These are phyloP conservation scores for Trichogramma evanescens DNA, from an alignment of 2,888 invertebrate species.

Conservation along the genomic window DNA sequence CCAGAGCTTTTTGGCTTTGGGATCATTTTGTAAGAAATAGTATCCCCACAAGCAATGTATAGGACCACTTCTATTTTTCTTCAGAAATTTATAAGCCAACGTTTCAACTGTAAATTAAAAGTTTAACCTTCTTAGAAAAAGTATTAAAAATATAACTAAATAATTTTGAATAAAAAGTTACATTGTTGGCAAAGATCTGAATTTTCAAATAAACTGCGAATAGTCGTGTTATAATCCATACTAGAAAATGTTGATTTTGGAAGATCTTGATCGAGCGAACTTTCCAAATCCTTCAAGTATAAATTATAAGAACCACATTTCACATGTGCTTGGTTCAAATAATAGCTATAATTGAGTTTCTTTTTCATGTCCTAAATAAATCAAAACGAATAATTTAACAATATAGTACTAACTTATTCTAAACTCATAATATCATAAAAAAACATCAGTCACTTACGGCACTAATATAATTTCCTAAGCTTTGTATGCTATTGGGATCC, in stretches of 20 bases:
- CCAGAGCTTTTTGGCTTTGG: conserved; percentile 3
- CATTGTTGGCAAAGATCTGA: conserved; percentile 6
- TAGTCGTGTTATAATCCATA: not conserved
- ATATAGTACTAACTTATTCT: not conserved
- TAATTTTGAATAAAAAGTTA: not conserved
- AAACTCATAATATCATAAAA: not conserved
- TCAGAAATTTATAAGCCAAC: not conserved
- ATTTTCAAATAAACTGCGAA: not conserved
- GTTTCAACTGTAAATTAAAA: not conserved
- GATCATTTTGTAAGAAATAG: conserved; percentile 2
- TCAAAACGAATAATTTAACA: not conserved
- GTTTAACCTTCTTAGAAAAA: not conserved
- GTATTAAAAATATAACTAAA: not conserved
- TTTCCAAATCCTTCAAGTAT: conserved; percentile 1
- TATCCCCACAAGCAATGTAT: conserved; percentile 3
- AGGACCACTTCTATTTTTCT: not conserved
- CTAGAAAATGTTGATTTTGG: not conserved
- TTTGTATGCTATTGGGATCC: not conserved
- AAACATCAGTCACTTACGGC: not conserved
- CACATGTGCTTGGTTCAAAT: conserved; percentile 2
- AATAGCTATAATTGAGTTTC: not conserved
- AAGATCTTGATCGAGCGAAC: not conserved
- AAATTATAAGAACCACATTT: conserved; percentile 3
- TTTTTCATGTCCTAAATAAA: not conserved
- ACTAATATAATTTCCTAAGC: not conserved